Conservation (phyloP, 2,113 vertebrate genomes). For the Thamnaconus septentrionalis region DNA sequence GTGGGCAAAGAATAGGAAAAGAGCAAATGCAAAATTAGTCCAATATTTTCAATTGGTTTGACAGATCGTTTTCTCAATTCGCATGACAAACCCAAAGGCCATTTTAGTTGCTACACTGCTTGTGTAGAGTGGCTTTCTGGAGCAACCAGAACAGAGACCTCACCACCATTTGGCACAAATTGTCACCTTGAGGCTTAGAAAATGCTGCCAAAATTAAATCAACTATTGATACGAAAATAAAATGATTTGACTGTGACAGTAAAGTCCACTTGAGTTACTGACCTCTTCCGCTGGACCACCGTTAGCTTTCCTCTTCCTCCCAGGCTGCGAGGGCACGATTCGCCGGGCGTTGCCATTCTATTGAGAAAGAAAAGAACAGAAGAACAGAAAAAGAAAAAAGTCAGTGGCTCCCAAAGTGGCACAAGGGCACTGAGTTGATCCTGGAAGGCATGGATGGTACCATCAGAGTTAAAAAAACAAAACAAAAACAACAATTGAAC, state of each 20-base stretch:
- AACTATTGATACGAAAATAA: neutral
- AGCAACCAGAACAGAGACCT: no score
- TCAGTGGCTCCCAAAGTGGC: no score
- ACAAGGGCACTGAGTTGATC: no score
- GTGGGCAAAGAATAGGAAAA: neutral
- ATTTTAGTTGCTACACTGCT: neutral
- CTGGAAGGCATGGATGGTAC: no score
- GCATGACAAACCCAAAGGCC: conserved; percentile 4
- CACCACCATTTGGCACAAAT: no score
- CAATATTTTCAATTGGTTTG: conserved; percentile 4
- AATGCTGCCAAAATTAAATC: no score
- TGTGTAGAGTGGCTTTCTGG: neutral
- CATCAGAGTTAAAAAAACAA: no score
- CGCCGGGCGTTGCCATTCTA: conserved; percentile 87
- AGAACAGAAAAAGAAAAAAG: neutral
- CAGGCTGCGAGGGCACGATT: conserved; percentile 80
- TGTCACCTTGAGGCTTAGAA: no score
- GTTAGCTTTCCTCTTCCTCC: conserved; percentile 88
- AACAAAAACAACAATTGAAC: no score
- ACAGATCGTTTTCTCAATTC: conserved; percentile 2
- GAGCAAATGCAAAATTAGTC: conserved; percentile 3
- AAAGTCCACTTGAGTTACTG: neutral
- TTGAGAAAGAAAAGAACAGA: neutral
- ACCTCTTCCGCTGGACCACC: conserved; percentile 88
- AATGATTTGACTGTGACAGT: neutral